Percentiles rank a stretch among this genome's conserved stretches.
Evolutionary conservation across 2,888 invertebrate genomes (phyloP).

Genomic region (Sisyra nigra): DNA sequence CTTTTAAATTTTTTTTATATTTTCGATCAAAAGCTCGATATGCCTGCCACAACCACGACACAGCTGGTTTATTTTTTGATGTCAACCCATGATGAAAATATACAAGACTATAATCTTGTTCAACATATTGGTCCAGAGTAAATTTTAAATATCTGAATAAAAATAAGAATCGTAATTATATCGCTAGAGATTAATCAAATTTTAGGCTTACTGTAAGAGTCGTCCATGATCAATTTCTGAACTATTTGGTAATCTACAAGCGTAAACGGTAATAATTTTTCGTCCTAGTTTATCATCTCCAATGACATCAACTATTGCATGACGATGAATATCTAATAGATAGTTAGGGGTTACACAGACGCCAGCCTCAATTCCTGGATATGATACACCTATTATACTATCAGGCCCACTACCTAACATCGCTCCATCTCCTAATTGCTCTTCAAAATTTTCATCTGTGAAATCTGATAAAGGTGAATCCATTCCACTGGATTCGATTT

Average conservation of each 20-base stretch:
- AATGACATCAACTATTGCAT: conserved; percentile 70
- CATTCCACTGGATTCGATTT: conserved; percentile 27
- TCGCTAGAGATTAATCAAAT: not conserved
- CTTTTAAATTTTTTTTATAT: conserved; percentile 98
- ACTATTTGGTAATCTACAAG: conserved; percentile 52
- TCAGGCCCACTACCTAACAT: conserved; percentile 25
- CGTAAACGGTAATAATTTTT: conserved; percentile 91
- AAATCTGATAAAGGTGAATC: conserved; percentile 69
- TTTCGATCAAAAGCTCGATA: conserved; percentile 95
- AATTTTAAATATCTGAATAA: conserved; percentile 71
- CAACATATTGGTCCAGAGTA: conserved; percentile 92
- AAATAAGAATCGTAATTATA: no score
- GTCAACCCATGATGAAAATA: conserved; percentile 96
- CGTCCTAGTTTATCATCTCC: conserved; percentile 74
- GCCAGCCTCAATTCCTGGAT: conserved; percentile 36
- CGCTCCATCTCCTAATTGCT: conserved; percentile 58
- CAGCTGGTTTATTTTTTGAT: conserved; percentile 89
- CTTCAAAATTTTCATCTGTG: conserved; percentile 83
- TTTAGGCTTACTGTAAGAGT: conserved; percentile 42
- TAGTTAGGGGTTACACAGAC: conserved; percentile 19
- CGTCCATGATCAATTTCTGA: conserved; percentile 36
- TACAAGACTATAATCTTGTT: conserved; percentile 95
- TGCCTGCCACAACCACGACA: conserved; percentile 92
- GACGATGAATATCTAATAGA: conserved; percentile 43
- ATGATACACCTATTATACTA: conserved; percentile 22